These are phyloP conservation scores for Luffia ferchaultella DNA, from an alignment of 2,888 invertebrate genomes.

Conservation along the genomic window DNA sequence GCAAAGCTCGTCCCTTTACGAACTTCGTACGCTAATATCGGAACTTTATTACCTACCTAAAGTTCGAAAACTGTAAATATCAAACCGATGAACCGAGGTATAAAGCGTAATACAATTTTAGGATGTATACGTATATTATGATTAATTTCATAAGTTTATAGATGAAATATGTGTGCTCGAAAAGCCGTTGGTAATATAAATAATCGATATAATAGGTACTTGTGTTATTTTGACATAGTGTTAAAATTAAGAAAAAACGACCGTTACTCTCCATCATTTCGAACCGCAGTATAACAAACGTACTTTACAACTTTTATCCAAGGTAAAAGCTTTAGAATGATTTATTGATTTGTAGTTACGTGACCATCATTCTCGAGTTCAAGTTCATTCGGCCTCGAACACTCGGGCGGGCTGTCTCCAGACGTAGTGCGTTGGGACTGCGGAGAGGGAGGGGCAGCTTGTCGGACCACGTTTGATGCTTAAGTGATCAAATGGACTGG, in stretches of 20 bases:
- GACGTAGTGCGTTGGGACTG: neutral
- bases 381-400: neutral
- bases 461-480: constrained; percentile 54
- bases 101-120: no score
- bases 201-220: no score
- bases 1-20: neutral
- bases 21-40: neutral
- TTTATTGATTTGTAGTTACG: neutral
- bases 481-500: constrained; percentile 47
- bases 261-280: neutral
- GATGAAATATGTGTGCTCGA: no score
- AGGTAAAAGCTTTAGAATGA: neutral
- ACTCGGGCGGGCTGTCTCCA: neutral
- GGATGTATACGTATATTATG: no score
- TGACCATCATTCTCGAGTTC: neutral
- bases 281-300: neutral
- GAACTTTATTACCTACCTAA: neutral
- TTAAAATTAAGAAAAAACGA: neutral
- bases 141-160: no score
- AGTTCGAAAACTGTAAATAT: neutral
- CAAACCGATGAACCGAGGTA: no score
- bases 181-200: no score
- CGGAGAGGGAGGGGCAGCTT: constrained; percentile 11
- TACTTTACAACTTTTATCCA: neutral
- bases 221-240: no score